These are phyloP conservation scores for Cabera pusaria DNA, from an alignment of 2,888 invertebrate species.

Conservation along the genomic window DNA sequence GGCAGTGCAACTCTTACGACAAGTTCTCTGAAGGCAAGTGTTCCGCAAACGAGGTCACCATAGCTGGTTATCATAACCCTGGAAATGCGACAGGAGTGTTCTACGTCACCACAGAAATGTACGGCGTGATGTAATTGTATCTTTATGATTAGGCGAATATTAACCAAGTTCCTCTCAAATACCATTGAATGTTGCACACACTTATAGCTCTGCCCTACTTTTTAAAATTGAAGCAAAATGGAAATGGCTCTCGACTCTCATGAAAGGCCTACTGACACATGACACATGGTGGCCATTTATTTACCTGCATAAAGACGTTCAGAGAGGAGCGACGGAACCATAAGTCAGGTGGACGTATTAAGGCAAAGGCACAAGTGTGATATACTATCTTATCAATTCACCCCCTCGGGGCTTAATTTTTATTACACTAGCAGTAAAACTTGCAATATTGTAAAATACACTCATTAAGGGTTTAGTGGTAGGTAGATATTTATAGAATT, in stretches of 20 bases:
- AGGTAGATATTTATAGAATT: no score
- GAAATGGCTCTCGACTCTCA: constrained; percentile 8
- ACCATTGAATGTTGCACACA: no score
- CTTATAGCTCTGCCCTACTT: no score
- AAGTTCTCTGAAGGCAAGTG: constrained; percentile 59
- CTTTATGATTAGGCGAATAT: no score
- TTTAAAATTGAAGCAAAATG: constrained; percentile 8
- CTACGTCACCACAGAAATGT: constrained; percentile 65
- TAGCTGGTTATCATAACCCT: constrained; percentile 71
- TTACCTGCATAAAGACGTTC: constrained; percentile 47
- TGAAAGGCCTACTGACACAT: constrained; percentile 14
- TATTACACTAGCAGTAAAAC: no score
- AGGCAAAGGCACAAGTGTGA: constrained; percentile 7
- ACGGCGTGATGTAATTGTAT: constrained; percentile 41
- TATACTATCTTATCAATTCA: no score
- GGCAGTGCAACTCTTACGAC: constrained; percentile 63
- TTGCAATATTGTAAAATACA: no score
- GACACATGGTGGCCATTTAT: constrained; percentile 28
- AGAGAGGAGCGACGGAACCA: constrained; percentile 48
- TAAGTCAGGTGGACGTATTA: constrained; percentile 42
- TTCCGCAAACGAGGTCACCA: constrained; percentile 57
- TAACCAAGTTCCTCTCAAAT: no score
- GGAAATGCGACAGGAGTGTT: constrained; percentile 71
- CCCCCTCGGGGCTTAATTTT: no score
- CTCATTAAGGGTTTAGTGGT: no score